Evolutionary conservation across 2,797 vertebrate genomes (phyloP), one percentile per base, ranked within the genome.

Genomic region (Oreochromis grahami): DNA sequence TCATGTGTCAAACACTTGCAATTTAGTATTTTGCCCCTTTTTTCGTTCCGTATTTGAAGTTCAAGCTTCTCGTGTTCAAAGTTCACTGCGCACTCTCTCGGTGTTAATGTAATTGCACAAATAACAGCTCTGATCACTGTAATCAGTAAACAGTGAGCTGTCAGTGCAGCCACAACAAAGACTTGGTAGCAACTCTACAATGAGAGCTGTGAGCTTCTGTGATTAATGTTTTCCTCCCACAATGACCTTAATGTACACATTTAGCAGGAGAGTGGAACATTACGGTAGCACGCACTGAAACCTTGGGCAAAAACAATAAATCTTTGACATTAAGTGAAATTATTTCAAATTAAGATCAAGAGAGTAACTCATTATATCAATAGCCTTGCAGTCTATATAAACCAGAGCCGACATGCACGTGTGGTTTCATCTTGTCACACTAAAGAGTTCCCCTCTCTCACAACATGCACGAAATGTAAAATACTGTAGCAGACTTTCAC

Each of bases 161-260:
- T 41, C 41, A 70, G 50, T 8, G 60, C 82, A 80, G 77, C 63
- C 52, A 79, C 84, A 88, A 82, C 77, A 84, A 29, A 63, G 68
- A 78, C 32, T 1, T 12, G 26, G 3, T 7, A 77, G 65, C 77
- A 51, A 29, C 74, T 29, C 13, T 2, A n/a, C 7, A 3, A 68
- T 36, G 50, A 24, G 51, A 50, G 52, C 24, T 4, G 12, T 0
- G 10, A 76, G 68, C 50, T 43, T 17, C 68, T 12, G 56, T 63
- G 70, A 76, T 81, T 8, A 51, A 80, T 8, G 74, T 58, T 79
- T 45, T 50, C 74, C 80, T 60, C 56, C 83, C 78, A 85, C 88
- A 11, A 65, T 36, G 72, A 58, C 70, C 77, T 21, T 55, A 17
- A 48, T 21, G 60, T 15, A 36, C 55, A 79, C 3, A 17, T 29